These are phyloP conservation scores for Trachymyrmex cornetzi DNA, from an alignment of 1,140 invertebrate species.

Conservation along the genomic window DNA sequence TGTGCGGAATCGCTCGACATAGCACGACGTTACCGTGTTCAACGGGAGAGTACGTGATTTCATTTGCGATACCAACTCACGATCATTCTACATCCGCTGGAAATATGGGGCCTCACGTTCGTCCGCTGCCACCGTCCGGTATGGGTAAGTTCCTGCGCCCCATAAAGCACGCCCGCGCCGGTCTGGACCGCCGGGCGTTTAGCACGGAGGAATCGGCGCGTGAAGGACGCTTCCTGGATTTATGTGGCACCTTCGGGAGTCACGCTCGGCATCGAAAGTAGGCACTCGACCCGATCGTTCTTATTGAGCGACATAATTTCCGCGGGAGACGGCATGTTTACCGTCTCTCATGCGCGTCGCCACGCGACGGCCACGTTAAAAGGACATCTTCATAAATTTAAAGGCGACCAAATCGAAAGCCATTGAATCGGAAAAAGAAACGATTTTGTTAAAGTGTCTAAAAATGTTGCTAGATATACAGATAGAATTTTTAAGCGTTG, in stretches of 20 bases:
- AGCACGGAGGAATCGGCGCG: conserved; percentile 58
- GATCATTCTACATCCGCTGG: conserved; percentile 81
- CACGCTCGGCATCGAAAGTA: conserved; percentile 51
- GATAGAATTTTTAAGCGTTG: no score
- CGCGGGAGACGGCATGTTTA: background rate
- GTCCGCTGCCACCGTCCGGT: conserved; percentile 36
- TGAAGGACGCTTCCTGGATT: conserved; percentile 60
- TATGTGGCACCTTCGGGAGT: conserved; percentile 65
- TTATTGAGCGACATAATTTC: conserved; percentile 41
- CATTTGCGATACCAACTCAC: conserved; percentile 85
- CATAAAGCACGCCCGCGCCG: conserved; percentile 72
- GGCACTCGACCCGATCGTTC: conserved; percentile 10
- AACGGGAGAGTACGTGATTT: conserved; percentile 84
- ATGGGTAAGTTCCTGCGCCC: conserved; percentile 52
- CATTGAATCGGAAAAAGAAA: background rate
- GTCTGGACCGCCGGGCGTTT: conserved; percentile 68
- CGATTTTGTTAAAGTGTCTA: no score
- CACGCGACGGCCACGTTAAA: background rate
- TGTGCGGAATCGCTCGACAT: conserved; percentile 70
- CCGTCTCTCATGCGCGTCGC: background rate
- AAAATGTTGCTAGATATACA: no score
- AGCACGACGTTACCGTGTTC: conserved; percentile 77
- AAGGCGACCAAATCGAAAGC: background rate
- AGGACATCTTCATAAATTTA: background rate
- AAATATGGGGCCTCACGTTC: conserved; percentile 76